Base-by-base conservation (phyloP, 2,113 vertebrate species). In the Caracal caracal region DNA sequence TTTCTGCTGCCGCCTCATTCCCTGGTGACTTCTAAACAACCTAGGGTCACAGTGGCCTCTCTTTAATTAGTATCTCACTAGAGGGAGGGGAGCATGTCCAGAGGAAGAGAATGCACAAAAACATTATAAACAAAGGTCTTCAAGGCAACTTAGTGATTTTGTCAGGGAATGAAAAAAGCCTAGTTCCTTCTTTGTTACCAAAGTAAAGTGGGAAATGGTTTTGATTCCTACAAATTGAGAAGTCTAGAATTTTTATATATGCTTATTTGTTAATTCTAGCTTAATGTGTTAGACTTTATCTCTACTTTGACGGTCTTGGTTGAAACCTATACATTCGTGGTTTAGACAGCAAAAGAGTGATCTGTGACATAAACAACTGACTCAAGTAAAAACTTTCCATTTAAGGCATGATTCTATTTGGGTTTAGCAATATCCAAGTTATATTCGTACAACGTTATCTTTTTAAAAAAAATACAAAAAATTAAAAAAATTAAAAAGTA, bases 11-110 rank as follows among this genome's bases (percentile, higher is more conserved):
- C 83, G 95, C 95, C 97, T 96, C 83, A 82, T 98, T 98, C 97
- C 73, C 90, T 75, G 95, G 97, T 96, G 97, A 98, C 98, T 98
- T 97, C 97, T 97, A 98, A 99, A 98, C 96, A 98, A 98, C 95
- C 93, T 93, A 96, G 95, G 98, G 98, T 98, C 98, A 98, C 95
- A 66, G 86, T 95, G 98, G 98, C 97, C 97, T 98, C 98, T 98
- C 98, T 98, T 98, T 99, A 98, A 98, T 99, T 98, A 98, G 98
- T 98, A 98, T 98, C 97, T 98, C 97, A 97, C 97, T 98, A 96
- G 97, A 98, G 96, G 98, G 98, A 98, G 95, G 97, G 90, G 80
- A 96, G 93, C 97, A 97, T 97, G 97, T 98, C 98, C 98, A 97
- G 96, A 96, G 89, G 95, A 97, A 98, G 98, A 97, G 98, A 98